A percentile compares a stretch with the other conserved stretches of the same genome.
phyloP scores from a whole-genome alignment of 2,888 invertebrate species.

The Resseliella maxima region DNA sequence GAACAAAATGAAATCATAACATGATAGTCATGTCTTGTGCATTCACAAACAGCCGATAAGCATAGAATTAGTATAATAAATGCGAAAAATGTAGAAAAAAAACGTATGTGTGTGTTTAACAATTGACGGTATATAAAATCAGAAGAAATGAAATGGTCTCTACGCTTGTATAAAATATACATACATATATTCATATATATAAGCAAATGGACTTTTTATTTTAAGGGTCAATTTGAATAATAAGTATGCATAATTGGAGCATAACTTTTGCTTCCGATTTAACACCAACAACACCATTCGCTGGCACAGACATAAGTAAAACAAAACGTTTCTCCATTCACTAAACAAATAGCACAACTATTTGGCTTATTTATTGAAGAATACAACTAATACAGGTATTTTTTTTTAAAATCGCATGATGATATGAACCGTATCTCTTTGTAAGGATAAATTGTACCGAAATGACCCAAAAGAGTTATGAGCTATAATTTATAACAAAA shows the following conservation, averaged over 20 bases:
- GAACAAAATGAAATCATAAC: not conserved
- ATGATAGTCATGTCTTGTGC: constrained; percentile 1
- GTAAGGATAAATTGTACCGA: too few relatives aligned
- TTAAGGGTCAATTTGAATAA: not conserved
- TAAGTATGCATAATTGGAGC: constrained; percentile 30
- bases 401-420: too few relatives aligned
- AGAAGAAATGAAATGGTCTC: not conserved
- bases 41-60: constrained; percentile 3
- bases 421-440: too few relatives aligned
- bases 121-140: not conserved
- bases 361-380: too few relatives aligned
- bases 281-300: too few relatives aligned
- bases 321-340: not conserved
- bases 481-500: too few relatives aligned
- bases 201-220: not conserved
- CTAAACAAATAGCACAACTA: not conserved
- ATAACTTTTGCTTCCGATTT: constrained; percentile 30
- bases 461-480: too few relatives aligned
- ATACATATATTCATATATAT: too few relatives aligned
- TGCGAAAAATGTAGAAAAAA: not conserved
- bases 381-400: too few relatives aligned
- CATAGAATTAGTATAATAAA: constrained; percentile 25
- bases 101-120: not conserved
- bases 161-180: not conserved
- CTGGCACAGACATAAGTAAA: not conserved